A percentile compares a stretch with the other conserved stretches of the same genome.
These are phyloP conservation scores for Poicephalus gulielmi DNA, from an alignment of 2,113 vertebrate genomes.

Conservation along the genomic window DNA sequence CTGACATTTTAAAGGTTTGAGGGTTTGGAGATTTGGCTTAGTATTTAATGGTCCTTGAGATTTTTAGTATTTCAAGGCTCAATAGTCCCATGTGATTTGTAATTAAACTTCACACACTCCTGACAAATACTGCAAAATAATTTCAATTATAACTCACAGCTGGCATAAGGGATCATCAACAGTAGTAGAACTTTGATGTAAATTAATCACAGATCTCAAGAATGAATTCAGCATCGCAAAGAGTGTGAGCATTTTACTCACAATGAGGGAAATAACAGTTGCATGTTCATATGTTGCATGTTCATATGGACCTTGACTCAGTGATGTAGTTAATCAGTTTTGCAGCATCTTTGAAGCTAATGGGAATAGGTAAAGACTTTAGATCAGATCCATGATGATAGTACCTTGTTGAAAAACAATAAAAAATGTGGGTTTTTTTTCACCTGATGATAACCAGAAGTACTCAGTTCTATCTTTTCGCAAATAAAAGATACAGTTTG, in stretches of 20 bases:
- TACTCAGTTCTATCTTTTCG: neutral
- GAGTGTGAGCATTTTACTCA: neutral
- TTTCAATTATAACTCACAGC: neutral
- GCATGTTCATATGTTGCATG: fast-evolving
- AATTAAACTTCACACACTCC: neutral
- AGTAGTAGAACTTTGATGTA: neutral
- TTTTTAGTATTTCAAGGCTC: neutral
- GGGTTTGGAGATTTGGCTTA: neutral
- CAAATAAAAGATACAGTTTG: neutral
- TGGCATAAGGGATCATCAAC: neutral
- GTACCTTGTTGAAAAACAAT: neutral
- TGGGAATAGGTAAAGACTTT: neutral
- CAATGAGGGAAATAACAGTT: neutral
- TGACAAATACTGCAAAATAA: neutral
- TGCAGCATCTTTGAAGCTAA: neutral
- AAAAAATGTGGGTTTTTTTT: fast-evolving
- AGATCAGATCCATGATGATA: neutral
- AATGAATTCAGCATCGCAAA: neutral
- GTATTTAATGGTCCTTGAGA: neutral
- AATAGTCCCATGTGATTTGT: neutral
- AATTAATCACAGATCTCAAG: neutral
- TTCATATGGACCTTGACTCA: neutral
- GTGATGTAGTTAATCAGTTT: neutral
- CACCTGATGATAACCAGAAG: neutral
- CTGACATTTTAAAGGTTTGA: neutral